A percentile compares a stretch with the other conserved stretches of the same genome.
Conservation (phyloP, 2,888 invertebrate genomes). For the Operophtera brumata region DNA sequence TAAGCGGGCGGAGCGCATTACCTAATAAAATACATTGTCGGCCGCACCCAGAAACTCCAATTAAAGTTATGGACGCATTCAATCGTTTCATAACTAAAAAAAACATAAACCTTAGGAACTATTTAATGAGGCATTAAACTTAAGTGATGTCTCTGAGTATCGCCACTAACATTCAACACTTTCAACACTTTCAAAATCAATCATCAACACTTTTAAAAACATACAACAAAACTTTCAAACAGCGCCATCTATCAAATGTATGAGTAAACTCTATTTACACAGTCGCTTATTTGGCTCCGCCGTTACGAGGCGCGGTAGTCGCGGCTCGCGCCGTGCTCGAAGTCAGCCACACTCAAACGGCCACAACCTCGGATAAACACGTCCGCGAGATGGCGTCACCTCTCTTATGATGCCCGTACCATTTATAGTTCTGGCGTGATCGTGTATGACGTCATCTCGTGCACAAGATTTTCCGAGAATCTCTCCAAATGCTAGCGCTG, state of each 20-base stretch:
- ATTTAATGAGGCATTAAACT: neutral
- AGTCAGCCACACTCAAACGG: no score
- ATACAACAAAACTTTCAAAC: conserved; percentile 7
- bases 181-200: neutral
- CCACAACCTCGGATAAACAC: no score
- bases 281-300: conserved; percentile 8
- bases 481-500: no score
- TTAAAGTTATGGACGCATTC: neutral
- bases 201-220: conserved; percentile 6
- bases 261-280: conserved; percentile 14
- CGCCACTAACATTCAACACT: neutral
- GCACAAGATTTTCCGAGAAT: no score
- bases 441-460: no score
- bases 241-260: conserved; percentile 13
- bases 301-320: conserved; percentile 19
- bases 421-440: no score
- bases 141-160: neutral
- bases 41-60: neutral
- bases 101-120: neutral
- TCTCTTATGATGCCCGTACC: no score
- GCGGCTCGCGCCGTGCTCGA: conserved; percentile 36
- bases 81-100: neutral
- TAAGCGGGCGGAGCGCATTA: conserved; percentile 5
- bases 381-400: no score
- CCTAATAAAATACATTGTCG: neutral